These are phyloP conservation scores for Acrocephalus kingi DNA, from an alignment of 2,113 vertebrate genomes.

Conservation along the genomic window DNA sequence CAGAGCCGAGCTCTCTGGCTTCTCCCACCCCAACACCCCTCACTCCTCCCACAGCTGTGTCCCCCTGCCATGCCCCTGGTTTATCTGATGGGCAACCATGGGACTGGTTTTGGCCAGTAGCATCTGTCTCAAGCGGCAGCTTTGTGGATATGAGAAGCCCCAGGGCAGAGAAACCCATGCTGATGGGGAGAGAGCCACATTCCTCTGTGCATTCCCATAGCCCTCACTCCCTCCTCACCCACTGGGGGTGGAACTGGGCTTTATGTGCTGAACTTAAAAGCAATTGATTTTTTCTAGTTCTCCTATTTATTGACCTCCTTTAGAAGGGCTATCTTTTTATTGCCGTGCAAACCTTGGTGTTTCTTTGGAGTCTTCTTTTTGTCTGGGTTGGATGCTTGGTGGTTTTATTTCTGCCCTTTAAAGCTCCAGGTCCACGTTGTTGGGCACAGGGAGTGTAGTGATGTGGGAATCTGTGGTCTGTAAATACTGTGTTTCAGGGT, in stretches of 20 bases:
- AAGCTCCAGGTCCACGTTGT: slow-evolving; percentile 37
- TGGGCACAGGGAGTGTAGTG: slow-evolving; percentile 41
- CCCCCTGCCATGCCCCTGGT: background rate
- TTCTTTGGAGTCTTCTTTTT: slow-evolving; percentile 9
- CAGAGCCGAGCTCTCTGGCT: accelerated
- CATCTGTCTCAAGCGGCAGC: background rate
- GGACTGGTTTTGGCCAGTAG: slow-evolving; percentile 1
- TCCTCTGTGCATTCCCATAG: background rate
- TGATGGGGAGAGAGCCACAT: background rate
- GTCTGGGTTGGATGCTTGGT: slow-evolving; percentile 9
- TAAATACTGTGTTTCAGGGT: slow-evolving; percentile 71
- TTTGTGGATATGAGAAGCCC: background rate
- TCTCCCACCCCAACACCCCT: background rate
- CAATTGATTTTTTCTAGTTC: slow-evolving; percentile 78
- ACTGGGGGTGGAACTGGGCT: background rate
- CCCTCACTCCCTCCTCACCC: background rate
- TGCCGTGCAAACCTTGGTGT: slow-evolving; percentile 58
- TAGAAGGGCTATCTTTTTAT: slow-evolving; percentile 84
- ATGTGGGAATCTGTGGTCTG: slow-evolving; percentile 48
- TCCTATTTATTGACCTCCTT: slow-evolving; percentile 78
- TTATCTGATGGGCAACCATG: background rate
- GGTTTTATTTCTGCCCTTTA: slow-evolving; percentile 35
- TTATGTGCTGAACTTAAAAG: slow-evolving; percentile 68
- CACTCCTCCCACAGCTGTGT: background rate
- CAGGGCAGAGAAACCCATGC: background rate